These are phyloP conservation scores for Tarsius wallacei DNA, from an alignment of 2,797 vertebrate genomes.

Conservation along the genomic window DNA sequence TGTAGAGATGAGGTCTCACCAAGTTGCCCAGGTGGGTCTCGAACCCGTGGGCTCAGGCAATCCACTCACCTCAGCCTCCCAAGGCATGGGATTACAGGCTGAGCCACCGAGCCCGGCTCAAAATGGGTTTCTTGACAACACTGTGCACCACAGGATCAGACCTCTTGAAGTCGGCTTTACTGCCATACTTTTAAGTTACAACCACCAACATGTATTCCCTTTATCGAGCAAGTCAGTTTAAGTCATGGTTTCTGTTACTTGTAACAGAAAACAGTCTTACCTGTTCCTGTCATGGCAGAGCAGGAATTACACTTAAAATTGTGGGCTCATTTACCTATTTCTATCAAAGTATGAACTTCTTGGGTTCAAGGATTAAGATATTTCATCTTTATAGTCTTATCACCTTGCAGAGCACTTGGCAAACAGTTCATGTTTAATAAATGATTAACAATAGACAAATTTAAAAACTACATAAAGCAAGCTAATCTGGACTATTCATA, in stretches of 20 bases:
- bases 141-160: background rate
- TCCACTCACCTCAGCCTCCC: no score
- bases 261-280: background rate
- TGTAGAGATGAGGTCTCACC: no score
- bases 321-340: background rate
- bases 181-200: background rate
- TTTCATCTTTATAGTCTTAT: constrained; percentile 31
- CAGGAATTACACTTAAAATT: background rate
- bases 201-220: background rate
- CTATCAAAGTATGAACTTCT: background rate
- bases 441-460: background rate
- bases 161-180: background rate
- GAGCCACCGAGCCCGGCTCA: no score
- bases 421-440: background rate
- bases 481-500: background rate
- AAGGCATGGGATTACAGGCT: no score
- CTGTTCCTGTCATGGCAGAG: background rate
- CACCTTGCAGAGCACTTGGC: background rate
- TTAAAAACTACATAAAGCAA: background rate
- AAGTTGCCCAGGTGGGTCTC: no score
- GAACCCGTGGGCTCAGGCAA: no score
- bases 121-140: constrained; percentile 34
- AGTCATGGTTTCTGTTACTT: background rate
- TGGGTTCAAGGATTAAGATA: background rate
- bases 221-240: background rate